Evolutionary conservation across 2,113 vertebrate species (phyloP).

Genomic region (Crocuta crocuta): DNA sequence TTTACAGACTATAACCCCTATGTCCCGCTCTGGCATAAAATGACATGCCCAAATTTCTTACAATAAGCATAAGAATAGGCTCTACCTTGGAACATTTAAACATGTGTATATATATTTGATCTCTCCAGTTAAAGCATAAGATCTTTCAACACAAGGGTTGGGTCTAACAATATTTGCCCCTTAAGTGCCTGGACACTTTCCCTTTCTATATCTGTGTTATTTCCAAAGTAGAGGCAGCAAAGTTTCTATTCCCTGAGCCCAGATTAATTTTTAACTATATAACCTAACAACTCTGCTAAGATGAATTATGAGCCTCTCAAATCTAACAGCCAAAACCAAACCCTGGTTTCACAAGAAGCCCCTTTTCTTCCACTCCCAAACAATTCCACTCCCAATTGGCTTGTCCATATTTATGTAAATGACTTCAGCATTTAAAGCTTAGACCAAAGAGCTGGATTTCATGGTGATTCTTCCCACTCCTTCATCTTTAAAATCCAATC

Average conservation of each 20-base stretch:
- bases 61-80: not conserved
- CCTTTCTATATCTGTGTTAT: not conserved
- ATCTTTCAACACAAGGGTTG: not conserved
- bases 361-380: not conserved
- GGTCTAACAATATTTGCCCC: not conserved
- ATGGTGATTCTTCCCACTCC: not conserved
- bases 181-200: not conserved
- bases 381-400: not conserved
- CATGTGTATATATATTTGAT: not conserved
- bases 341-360: not conserved
- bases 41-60: not conserved
- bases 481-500: not conserved
- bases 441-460: not conserved
- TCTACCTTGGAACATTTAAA: not conserved
- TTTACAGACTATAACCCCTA: not conserved
- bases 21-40: not conserved
- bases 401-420: not conserved
- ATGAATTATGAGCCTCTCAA: not conserved
- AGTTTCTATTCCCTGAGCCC: not conserved
- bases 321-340: not conserved
- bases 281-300: not conserved
- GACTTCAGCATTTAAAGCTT: not conserved
- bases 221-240: not conserved
- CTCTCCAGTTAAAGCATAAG: not conserved
- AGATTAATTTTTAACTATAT: not conserved